phyloP scores from a whole-genome alignment of 2,113 vertebrate genomes.

The Planiliza haematocheilus region DNA sequence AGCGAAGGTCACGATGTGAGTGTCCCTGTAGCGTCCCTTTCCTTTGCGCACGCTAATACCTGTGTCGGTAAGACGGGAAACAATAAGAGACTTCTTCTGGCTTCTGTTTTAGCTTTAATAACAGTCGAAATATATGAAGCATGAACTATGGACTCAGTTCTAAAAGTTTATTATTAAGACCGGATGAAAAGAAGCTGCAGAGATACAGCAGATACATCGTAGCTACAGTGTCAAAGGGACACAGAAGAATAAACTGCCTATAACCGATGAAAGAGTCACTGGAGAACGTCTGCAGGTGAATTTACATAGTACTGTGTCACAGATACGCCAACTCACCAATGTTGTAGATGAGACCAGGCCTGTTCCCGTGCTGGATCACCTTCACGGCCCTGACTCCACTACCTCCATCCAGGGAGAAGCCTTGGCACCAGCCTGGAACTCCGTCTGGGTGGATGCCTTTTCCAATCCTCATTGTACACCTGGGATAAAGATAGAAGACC shows the following conservation, averaged over 20 bases:
- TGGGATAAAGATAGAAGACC: conserved; percentile 61
- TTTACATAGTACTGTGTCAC: too few species aligned
- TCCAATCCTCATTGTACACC: conserved; percentile 97
- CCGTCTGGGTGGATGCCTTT: conserved; percentile 95
- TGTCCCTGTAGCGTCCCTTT: conserved; percentile 93
- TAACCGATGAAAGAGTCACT: too few species aligned
- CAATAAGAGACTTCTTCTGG: background rate
- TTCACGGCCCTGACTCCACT: conserved; percentile 95
- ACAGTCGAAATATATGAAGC: too few species aligned
- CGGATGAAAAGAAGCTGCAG: too few species aligned
- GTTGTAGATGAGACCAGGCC: conserved; percentile 97
- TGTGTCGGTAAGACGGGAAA: conserved; percentile 60
- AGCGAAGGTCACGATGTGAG: conserved; percentile 95
- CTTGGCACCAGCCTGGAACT: conserved; percentile 97
- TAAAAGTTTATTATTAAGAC: too few species aligned
- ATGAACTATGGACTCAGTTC: too few species aligned
- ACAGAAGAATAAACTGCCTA: too few species aligned
- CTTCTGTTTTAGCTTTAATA: too few species aligned
- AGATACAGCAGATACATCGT: too few species aligned
- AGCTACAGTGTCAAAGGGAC: too few species aligned
- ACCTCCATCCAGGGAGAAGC: conserved; percentile 96
- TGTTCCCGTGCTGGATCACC: conserved; percentile 95
- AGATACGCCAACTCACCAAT: conserved; percentile 85
- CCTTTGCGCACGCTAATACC: conserved; percentile 97
- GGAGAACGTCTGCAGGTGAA: too few species aligned